A percentile compares a stretch with the other conserved stretches of the same genome.
Evolutionary conservation across 2,888 invertebrate species (phyloP).

Genomic region (Biston stratarius): DNA sequence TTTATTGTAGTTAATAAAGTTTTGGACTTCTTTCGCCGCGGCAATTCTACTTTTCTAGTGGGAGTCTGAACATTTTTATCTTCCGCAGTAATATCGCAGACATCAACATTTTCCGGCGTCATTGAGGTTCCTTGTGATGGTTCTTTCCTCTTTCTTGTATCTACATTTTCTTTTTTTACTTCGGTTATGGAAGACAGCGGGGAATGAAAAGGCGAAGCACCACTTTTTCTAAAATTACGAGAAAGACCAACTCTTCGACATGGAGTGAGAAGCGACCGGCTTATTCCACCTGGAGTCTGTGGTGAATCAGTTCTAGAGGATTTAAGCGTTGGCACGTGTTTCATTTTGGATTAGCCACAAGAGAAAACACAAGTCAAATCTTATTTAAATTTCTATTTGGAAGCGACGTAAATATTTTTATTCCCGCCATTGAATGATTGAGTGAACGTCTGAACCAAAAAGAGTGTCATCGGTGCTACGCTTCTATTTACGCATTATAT

Average conservation of each 20-base stretch:
- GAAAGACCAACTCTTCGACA: slow-evolving; percentile 84
- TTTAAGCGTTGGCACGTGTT: slow-evolving; percentile 63
- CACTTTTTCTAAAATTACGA: slow-evolving; percentile 73
- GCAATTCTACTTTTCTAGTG: slow-evolving; percentile 55
- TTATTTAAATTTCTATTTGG: background rate
- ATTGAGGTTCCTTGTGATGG: slow-evolving; percentile 46
- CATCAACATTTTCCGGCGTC: slow-evolving; percentile 30
- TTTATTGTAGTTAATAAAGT: slow-evolving; percentile 52
- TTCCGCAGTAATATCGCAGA: slow-evolving; percentile 23
- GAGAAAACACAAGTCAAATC: background rate
- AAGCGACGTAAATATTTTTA: background rate
- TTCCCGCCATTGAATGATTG: background rate
- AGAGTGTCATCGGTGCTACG: background rate
- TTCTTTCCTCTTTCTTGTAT: slow-evolving; percentile 63
- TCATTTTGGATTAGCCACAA: slow-evolving; percentile 54
- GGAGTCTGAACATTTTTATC: slow-evolving; percentile 55
- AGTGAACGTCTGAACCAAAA: too few relatives aligned
- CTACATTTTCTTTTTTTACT: slow-evolving; percentile 49
- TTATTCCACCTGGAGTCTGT: slow-evolving; percentile 82
- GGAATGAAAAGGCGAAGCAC: slow-evolving; percentile 75
- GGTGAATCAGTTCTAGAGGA: slow-evolving; percentile 64
- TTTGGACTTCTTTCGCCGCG: slow-evolving; percentile 68
- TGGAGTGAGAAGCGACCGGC: slow-evolving; percentile 82
- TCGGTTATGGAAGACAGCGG: slow-evolving; percentile 58
- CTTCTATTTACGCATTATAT: background rate